Evolutionary conservation across 2,797 vertebrate genomes (phyloP), one percentile per base, ranked within the genome.

Genomic region (Esox masquinongy): DNA sequence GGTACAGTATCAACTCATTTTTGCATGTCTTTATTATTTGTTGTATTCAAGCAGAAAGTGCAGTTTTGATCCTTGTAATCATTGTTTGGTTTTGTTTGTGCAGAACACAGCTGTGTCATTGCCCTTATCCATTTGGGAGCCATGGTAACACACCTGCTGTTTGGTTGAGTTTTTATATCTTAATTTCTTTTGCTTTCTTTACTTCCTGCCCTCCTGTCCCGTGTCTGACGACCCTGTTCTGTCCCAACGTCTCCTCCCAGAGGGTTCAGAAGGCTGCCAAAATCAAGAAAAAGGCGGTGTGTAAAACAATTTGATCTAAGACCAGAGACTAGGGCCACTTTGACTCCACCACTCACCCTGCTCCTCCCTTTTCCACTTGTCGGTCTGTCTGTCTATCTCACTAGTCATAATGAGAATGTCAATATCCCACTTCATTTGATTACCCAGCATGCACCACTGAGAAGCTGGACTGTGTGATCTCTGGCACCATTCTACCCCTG

Each of bases 211-310:
- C 89, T 88, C 31, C 82, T 90, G 79, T 85, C 86, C 88, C 29
- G 83, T 91, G 80, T 86, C 88, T 80, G 91, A 90, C 87, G 89
- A 92, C 86, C 90, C 86, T 89, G 90, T 90, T 86, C 85, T 43
- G 77, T 88, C 88, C 84, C 86, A 89, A 87, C 89, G 77, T 80
- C 88, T 79, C 63, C 59, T 66, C 53, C 66, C 96, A 99, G 98
- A 98, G 97, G 96, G 97, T 99, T 94, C 98, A 99, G 92, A 99
- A 99, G 94, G 97, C 97, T 93, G 96, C 97, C 94, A 99, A 99
- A 96, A 97, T 98, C 97, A 99, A 99, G 97, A 99, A 98, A 93
- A 99, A 98, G 96, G 96, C 93, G 98, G 98, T 99, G 96, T 97
- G 97, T 98, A 96, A 94, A 91, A 92, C 31, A 88, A 83, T 87